Conservation (phyloP, 2,888 invertebrate species). For the Lomographa bimaculata region DNA sequence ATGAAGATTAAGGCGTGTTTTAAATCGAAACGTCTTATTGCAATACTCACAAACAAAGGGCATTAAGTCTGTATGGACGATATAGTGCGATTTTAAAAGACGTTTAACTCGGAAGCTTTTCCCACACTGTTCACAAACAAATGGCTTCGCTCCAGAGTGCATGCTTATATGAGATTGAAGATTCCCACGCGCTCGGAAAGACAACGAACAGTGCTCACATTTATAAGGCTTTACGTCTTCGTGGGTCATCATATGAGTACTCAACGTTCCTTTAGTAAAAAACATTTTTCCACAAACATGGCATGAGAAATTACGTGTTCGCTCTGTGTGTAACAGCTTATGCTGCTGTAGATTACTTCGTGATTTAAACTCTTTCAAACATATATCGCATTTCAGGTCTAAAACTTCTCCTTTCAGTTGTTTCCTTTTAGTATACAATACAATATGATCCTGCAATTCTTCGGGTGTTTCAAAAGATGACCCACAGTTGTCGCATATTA, state of each 20-base stretch:
- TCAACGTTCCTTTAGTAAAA: constrained; percentile 70
- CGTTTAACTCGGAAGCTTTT: constrained; percentile 73
- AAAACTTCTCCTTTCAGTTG: constrained; percentile 43
- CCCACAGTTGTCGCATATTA: constrained; percentile 63
- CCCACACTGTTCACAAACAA: constrained; percentile 75
- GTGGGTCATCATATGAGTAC: constrained; percentile 69
- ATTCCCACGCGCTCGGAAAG: constrained; percentile 71
- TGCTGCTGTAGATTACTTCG: constrained; percentile 67
- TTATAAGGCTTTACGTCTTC: constrained; percentile 70
- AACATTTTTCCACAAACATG: constrained; percentile 78
- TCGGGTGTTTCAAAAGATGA: constrained; percentile 55
- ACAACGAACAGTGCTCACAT: constrained; percentile 70
- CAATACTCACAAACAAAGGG: constrained; percentile 72
- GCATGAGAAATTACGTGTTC: constrained; percentile 68
- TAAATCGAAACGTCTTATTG: constrained; percentile 72
- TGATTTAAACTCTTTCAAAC: constrained; percentile 68
- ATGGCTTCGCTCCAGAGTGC: constrained; percentile 69
- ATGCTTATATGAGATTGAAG: constrained; percentile 67
- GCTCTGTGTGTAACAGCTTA: constrained; percentile 69
- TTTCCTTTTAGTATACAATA: constrained; percentile 53
- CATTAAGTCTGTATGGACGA: constrained; percentile 73
- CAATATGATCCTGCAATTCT: constrained; percentile 59
- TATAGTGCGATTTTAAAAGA: constrained; percentile 75
- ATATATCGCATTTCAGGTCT: constrained; percentile 65
- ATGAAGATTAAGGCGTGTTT: constrained; percentile 70